Evolutionary conservation across 1,140 invertebrate genomes (phyloP).

Genomic region (Lasioglossum baleicum): DNA sequence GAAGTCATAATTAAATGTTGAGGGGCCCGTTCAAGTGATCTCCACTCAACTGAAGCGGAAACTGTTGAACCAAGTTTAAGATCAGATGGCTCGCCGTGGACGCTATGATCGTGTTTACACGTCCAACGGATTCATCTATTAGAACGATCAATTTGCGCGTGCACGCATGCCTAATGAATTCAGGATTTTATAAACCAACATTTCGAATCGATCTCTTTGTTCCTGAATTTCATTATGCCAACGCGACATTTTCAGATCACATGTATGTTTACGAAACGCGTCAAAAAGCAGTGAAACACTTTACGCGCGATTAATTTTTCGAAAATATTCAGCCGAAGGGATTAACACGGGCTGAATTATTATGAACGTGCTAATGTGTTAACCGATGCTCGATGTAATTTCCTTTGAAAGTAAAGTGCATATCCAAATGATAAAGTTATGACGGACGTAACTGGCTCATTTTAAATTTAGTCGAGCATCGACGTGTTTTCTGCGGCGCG

Average conservation of each 20-base stretch:
- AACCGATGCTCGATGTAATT: background rate
- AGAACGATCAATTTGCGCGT: too few relatives aligned
- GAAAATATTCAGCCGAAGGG: too few relatives aligned
- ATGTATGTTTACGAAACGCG: too few relatives aligned
- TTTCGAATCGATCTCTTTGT: too few relatives aligned
- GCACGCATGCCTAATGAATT: too few relatives aligned
- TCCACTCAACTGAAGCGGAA: conserved; percentile 9
- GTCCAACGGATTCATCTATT: too few relatives aligned
- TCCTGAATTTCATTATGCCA: too few relatives aligned
- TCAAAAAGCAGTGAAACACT: too few relatives aligned
- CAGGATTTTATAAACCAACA: too few relatives aligned
- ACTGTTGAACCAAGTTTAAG: background rate
- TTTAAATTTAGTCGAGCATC: background rate
- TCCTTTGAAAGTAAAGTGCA: background rate
- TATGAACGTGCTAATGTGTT: background rate
- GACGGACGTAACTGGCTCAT: background rate
- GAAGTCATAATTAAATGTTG: background rate
- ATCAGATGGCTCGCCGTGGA: background rate
- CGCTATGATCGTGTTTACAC: too few relatives aligned
- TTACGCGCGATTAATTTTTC: too few relatives aligned
- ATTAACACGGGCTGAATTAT: background rate
- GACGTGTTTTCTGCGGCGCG: background rate
- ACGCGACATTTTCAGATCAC: too few relatives aligned
- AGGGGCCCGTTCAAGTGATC: background rate
- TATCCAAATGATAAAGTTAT: background rate